Evolutionary conservation across 2,113 vertebrate genomes (phyloP).

Genomic region (Petroica traversi): DNA sequence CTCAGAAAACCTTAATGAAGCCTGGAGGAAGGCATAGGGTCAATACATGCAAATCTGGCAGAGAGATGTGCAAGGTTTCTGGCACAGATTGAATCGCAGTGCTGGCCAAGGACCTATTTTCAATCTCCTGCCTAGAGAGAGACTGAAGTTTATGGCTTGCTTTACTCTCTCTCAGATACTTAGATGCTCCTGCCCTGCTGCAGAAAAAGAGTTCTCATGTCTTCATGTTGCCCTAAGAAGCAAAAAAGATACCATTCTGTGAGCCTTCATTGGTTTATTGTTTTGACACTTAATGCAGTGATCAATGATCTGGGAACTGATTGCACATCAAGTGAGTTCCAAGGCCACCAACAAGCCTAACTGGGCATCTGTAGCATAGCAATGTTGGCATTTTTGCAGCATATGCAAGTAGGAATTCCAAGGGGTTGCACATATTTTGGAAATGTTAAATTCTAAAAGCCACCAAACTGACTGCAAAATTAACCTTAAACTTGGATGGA

Average conservation of each 20-base stretch:
- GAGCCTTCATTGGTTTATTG: neutral
- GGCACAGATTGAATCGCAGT: neutral
- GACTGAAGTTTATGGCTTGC: neutral
- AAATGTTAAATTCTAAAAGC: neutral
- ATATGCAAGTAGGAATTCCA: neutral
- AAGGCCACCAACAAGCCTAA: neutral
- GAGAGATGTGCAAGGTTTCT: neutral
- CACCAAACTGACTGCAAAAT: neutral
- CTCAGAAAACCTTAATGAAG: neutral
- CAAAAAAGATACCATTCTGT: neutral
- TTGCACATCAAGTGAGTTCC: neutral
- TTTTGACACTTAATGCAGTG: neutral
- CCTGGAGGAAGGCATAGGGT: neutral
- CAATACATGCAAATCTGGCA: neutral
- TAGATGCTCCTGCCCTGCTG: neutral
- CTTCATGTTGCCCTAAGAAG: neutral
- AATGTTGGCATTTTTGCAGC: neutral
- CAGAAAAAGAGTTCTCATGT: neutral
- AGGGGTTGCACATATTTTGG: neutral
- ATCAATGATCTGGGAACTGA: neutral
- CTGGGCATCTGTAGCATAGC: fast-evolving
- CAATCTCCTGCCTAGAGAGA: neutral
- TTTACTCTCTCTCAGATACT: neutral
- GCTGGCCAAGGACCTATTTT: neutral
- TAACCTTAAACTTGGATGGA: neutral